Conservation (phyloP, 2,113 vertebrate species). For the Callipepla squamata region DNA sequence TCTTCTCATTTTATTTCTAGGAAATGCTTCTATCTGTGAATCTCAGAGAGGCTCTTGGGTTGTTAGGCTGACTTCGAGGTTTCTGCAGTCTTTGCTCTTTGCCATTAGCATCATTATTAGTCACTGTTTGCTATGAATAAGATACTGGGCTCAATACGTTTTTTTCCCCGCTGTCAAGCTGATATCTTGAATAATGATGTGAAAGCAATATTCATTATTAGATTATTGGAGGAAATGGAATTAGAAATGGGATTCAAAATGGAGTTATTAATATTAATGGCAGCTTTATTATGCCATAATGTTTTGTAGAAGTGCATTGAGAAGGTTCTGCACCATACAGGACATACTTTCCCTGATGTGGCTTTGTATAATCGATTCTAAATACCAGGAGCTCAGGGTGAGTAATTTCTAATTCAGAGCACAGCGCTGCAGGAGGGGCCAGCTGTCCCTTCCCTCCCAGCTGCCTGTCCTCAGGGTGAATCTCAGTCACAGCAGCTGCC, state of each 20-base stretch:
- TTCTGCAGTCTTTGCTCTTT: neutral
- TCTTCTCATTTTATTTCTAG: neutral
- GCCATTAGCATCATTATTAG: neutral
- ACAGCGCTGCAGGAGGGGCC: neutral
- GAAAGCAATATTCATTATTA: constrained; percentile 12
- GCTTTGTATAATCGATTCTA: neutral
- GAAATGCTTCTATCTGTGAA: constrained; percentile 27
- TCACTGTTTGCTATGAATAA: neutral
- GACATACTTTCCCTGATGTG: neutral
- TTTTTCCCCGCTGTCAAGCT: neutral
- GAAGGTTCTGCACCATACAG: neutral
- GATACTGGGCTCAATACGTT: neutral
- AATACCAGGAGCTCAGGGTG: neutral
- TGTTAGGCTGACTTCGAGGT: neutral
- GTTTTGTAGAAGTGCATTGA: neutral
- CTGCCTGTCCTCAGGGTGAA: neutral
- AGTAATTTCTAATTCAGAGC: neutral
- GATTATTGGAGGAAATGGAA: neutral
- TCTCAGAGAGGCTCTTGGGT: neutral
- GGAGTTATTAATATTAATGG: constrained; percentile 23
- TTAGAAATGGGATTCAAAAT: constrained; percentile 21
- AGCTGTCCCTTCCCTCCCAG: neutral
- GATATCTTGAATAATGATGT: neutral
- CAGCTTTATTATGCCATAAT: neutral
- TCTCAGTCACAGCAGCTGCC: neutral